A percentile compares a stretch with the other conserved stretches of the same genome.
Conservation (phyloP, 2,888 invertebrate genomes). For the Yponomeuta evonymella region DNA sequence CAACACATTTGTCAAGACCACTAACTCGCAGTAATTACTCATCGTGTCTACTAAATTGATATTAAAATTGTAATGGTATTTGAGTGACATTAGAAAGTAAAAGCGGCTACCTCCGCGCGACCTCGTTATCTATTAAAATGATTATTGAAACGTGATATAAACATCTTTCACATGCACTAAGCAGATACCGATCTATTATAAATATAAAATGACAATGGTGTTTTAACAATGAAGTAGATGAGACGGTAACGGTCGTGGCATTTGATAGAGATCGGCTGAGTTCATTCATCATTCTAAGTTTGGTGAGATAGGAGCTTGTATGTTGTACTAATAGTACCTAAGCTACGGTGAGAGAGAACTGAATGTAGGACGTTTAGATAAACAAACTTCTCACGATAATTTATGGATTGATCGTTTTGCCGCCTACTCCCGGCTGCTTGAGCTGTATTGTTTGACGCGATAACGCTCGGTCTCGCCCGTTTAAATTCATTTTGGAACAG, state of each 20-base stretch:
- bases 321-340: conserved; percentile 29
- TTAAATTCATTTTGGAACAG: not conserved
- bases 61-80: conserved; percentile 36
- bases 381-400: conserved; percentile 41
- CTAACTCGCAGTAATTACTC: conserved; percentile 60
- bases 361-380: conserved; percentile 33
- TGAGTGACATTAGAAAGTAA: conserved; percentile 35
- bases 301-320: conserved; percentile 24
- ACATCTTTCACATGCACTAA: conserved; percentile 36
- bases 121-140: conserved; percentile 24
- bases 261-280: conserved; percentile 44
- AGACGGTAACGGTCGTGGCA: conserved; percentile 38
- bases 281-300: conserved; percentile 52
- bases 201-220: conserved; percentile 62
- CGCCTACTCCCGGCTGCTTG: conserved; percentile 3
- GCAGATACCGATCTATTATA: conserved; percentile 52
- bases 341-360: conserved; percentile 29
- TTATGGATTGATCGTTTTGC: conserved; percentile 14
- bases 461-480: not conserved
- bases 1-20: conserved; percentile 66
- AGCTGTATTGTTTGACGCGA: not conserved
- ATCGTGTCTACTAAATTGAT: conserved; percentile 63
- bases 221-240: conserved; percentile 56
- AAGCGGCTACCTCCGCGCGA: conserved; percentile 20
- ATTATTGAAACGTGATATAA: conserved; percentile 11